Evolutionary conservation across 2,113 vertebrate genomes (phyloP).

Genomic region (Felis catus): F.catus_Fca126_mat1.0 CM031425.1:11386501-11387000

Average conservation of each 20-base stretch:
- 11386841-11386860: background rate
- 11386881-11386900: background rate
- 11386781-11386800: fast-evolving
- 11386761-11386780: conserved; percentile 68
- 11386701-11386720: background rate
- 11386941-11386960: background rate
- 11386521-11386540: conserved; percentile 96
- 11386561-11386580: conserved; percentile 98
- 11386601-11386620: background rate
- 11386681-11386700: conserved; percentile 33
- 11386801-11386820: too few relatives aligned
- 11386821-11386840: too few relatives aligned
- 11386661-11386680: background rate
- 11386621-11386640: background rate
- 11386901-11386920: fast-evolving
- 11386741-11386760: background rate
- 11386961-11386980: background rate
- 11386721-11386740: background rate
- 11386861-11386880: background rate
- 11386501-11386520: background rate
- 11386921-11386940: fast-evolving
- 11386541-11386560: conserved; percentile 96
- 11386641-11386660: background rate
- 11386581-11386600: conserved; percentile 92
- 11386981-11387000: background rate